Conservation (phyloP, 2,797 vertebrate species). For the Rallus crepitans region DNA sequence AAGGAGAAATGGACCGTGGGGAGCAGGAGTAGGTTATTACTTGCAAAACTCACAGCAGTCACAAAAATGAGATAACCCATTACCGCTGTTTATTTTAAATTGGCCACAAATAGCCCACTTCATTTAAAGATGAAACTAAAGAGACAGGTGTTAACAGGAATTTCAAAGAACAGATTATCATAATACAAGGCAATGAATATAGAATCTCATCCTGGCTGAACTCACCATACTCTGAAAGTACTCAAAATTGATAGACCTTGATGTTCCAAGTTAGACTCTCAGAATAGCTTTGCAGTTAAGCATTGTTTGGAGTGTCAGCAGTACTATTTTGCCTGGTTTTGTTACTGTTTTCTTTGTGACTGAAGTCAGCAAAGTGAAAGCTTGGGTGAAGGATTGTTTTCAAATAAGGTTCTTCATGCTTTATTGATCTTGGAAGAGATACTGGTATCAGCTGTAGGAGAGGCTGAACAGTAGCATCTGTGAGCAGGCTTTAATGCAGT, state of each 20-base stretch:
- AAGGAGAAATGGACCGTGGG: neutral
- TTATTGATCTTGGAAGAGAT: neutral
- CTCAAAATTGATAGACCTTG: neutral
- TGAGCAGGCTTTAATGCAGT: neutral
- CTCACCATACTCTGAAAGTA: conserved; percentile 4
- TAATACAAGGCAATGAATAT: neutral
- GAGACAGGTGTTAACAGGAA: conserved; percentile 11
- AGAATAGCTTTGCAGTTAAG: neutral
- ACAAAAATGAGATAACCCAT: conserved; percentile 26
- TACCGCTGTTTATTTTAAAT: conserved; percentile 52
- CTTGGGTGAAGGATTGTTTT: neutral
- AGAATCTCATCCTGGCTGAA: neutral
- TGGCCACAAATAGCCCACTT: neutral
- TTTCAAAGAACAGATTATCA: neutral
- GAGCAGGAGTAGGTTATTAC: neutral
- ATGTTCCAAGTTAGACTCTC: neutral
- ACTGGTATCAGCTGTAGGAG: neutral
- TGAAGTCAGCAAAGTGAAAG: neutral
- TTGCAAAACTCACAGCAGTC: neutral
- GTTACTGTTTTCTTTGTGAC: fast-evolving
- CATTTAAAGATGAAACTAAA: conserved; percentile 24
- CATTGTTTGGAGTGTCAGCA: neutral
- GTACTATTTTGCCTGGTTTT: neutral
- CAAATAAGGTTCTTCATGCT: neutral
- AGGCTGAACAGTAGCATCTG: neutral